These are phyloP conservation scores for Pseudocheirus occidentalis DNA, from an alignment of 2,797 vertebrate species.

Conservation along the genomic window DNA sequence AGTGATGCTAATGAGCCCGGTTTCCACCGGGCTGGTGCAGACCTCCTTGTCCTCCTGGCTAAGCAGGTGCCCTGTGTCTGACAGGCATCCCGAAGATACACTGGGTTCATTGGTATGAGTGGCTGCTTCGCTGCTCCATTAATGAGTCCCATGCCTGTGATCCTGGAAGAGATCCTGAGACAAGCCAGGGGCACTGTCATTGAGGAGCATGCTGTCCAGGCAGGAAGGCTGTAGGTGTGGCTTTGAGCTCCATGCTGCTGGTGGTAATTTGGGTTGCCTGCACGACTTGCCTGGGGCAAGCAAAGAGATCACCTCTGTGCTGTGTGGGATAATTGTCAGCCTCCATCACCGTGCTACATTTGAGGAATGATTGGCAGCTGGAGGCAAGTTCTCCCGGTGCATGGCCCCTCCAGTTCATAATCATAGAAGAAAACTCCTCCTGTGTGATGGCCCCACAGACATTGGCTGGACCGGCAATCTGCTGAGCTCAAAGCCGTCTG, in stretches of 20 bases:
- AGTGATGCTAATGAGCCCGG: slow-evolving; percentile 54
- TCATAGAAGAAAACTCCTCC: slow-evolving; percentile 39
- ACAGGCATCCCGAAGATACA: slow-evolving; percentile 48
- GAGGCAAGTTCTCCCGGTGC: neutral
- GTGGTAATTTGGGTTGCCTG: slow-evolving; percentile 70
- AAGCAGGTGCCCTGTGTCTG: slow-evolving; percentile 61
- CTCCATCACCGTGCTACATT: slow-evolving; percentile 36
- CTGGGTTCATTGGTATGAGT: slow-evolving; percentile 63
- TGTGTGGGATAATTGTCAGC: slow-evolving; percentile 69
- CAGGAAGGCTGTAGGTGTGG: slow-evolving; percentile 15
- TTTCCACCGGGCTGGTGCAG: slow-evolving; percentile 4
- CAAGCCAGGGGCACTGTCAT: slow-evolving; percentile 54
- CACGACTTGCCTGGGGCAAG: slow-evolving; percentile 68
- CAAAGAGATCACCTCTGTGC: slow-evolving; percentile 66
- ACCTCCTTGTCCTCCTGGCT: slow-evolving; percentile 53
- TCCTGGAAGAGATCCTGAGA: slow-evolving; percentile 48
- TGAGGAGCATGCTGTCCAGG: neutral
- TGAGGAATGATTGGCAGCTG: slow-evolving; percentile 65
- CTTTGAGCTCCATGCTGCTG: slow-evolving; percentile 63
- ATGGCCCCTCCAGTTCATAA: slow-evolving; percentile 24
- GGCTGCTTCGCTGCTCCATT: slow-evolving; percentile 54
- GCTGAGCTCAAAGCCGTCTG: neutral
- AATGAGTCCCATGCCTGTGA: slow-evolving; percentile 62
- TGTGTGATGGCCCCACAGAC: slow-evolving; percentile 36
- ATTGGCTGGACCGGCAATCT: neutral